Evolutionary conservation across 2,797 vertebrate species (phyloP), one percentile per base, ranked within the genome.

Genomic region (Pseudocheirus occidentalis): DNA sequence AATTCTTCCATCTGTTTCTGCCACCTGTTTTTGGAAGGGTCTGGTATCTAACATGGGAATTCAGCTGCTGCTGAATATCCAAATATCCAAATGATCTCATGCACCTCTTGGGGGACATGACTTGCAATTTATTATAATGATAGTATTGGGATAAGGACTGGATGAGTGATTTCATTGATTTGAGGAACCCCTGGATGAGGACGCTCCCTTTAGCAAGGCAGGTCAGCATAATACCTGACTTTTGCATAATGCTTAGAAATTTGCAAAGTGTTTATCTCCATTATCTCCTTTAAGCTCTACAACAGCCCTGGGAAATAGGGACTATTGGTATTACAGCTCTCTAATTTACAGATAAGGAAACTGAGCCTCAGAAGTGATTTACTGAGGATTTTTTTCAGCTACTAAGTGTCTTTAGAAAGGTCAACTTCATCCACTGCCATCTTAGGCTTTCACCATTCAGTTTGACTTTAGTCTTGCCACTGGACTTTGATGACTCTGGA

Each of bases 11-110:
- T 34, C 55, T 40, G 56, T 93, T 27, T 46, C 0, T 28, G n/a
- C 95, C 94, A 91, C 24, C 21, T 73, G 90, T 50, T 95, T 73
- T 94, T 90, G 90, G 40, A 91, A 95, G n/a, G 92, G 31, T 93
- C 4, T 90, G 66, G 91, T 87, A 46, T 5, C 91, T 57, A 66
- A 92, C 66, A 73, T 73, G 34, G 18, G 66, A 73, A 73, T 73
- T 34, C 16, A 21, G 5, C n/a, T 40, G 66, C n/a, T 21, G 66
- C n/a, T 73, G 34, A 73, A 1, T 40, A 18, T 73, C 34, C n/a
- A 40, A 73, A 1, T 40, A 18, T 73, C 34, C n/a, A 40, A 40
- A 73, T 73, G 34, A 73, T 73, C 34, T 73, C 66, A 40, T 62
- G 58, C 12, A 62, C 58, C 29, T 34, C 58, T 34, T 12, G 31